Evolutionary conservation across 2,888 invertebrate species (phyloP).

Genomic region (Lycia hirtaria): DNA sequence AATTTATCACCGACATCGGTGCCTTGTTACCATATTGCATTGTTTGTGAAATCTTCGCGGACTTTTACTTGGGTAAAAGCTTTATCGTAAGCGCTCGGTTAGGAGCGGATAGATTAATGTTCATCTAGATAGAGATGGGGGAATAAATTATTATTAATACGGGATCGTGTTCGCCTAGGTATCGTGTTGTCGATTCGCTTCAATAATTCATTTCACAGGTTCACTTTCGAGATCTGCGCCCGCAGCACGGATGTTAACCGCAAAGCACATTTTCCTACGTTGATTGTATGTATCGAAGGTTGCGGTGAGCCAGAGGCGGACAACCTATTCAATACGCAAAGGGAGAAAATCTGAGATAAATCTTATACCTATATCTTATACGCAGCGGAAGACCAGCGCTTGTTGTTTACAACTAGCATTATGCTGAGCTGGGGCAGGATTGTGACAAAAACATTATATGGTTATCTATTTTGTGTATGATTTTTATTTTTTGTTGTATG

Average conservation of each 20-base stretch:
- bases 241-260: constrained; percentile 70
- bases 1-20: constrained; percentile 23
- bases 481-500: too few relatives aligned
- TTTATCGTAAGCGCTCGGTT: constrained; percentile 37
- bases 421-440: too few relatives aligned
- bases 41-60: constrained; percentile 20
- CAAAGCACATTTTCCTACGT: constrained; percentile 66
- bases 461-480: too few relatives aligned
- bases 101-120: constrained; percentile 41
- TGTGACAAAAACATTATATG: too few relatives aligned
- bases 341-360: constrained; percentile 53
- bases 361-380: constrained; percentile 52
- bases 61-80: constrained; percentile 30
- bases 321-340: constrained; percentile 52
- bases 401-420: too few relatives aligned
- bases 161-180: constrained; percentile 65
- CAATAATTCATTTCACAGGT: constrained; percentile 80
- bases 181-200: constrained; percentile 74
- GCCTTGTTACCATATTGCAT: constrained; percentile 26
- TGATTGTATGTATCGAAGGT: constrained; percentile 51
- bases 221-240: constrained; percentile 76
- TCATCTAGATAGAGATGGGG: constrained; percentile 40
- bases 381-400: too few relatives aligned
- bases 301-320: constrained; percentile 47
- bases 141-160: constrained; percentile 54